These are phyloP conservation scores for Lepus europaeus DNA, from an alignment of 2,113 vertebrate species.

Conservation along the genomic window DNA sequence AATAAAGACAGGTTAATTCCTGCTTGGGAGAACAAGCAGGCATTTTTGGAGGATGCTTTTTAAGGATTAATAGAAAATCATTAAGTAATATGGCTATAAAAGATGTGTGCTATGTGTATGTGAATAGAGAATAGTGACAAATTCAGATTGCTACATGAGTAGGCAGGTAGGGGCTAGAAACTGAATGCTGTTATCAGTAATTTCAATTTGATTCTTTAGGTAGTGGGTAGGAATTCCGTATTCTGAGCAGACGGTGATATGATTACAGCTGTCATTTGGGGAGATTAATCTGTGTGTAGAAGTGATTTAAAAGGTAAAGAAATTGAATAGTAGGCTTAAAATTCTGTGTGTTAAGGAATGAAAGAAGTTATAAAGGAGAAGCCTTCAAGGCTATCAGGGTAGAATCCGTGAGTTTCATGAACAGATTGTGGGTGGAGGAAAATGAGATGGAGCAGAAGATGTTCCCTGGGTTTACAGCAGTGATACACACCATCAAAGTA, in stretches of 20 bases:
- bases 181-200: background rate
- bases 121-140: background rate
- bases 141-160: background rate
- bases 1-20: background rate
- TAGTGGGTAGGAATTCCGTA: background rate
- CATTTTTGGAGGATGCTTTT: background rate
- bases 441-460: background rate
- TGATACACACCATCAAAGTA: background rate
- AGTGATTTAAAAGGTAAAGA: background rate
- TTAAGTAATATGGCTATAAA: background rate
- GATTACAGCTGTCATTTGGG: background rate
- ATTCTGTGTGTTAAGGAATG: background rate
- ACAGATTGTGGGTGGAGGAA: background rate
- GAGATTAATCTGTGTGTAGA: background rate
- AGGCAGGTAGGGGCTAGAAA: background rate
- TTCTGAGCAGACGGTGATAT: background rate
- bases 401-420: background rate
- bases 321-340: conserved; percentile 21
- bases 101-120: background rate
- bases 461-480: background rate
- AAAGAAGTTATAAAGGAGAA: background rate
- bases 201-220: background rate
- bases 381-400: background rate
- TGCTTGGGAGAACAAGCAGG: background rate
- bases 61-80: background rate